Conservation (phyloP, 2,888 invertebrate genomes). For the Meiosimyza platycephala region DNA sequence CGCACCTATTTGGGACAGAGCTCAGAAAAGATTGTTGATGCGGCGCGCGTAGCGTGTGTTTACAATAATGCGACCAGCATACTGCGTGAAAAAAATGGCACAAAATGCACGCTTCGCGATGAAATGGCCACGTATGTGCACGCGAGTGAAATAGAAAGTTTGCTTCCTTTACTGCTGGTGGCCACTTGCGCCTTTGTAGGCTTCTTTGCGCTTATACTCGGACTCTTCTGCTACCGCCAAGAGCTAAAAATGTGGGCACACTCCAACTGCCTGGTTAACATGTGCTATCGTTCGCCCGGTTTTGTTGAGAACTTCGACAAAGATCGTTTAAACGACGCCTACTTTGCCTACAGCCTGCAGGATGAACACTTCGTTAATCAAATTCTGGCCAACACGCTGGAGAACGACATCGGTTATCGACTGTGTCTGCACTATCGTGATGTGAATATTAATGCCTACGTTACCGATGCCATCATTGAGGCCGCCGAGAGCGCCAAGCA, state of each 20-base stretch:
- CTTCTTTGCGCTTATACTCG: slow-evolving; percentile 81
- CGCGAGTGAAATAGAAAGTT: slow-evolving; percentile 76
- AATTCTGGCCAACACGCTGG: slow-evolving; percentile 87
- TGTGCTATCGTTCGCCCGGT: slow-evolving; percentile 85
- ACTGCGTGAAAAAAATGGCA: slow-evolving; percentile 82
- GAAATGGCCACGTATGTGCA: slow-evolving; percentile 80
- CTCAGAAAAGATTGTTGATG: slow-evolving; percentile 84
- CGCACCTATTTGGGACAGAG: slow-evolving; percentile 84
- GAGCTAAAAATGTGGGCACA: slow-evolving; percentile 88
- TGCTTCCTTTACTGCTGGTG: slow-evolving; percentile 81
- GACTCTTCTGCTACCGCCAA: slow-evolving; percentile 83
- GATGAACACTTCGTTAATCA: slow-evolving; percentile 93
- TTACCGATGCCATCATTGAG: slow-evolving; percentile 92
- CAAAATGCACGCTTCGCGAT: slow-evolving; percentile 79
- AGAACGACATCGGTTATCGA: slow-evolving; percentile 85
- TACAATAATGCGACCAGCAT: slow-evolving; percentile 79
- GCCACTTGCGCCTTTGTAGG: slow-evolving; percentile 82
- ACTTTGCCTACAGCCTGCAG: slow-evolving; percentile 93
- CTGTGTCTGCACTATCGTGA: slow-evolving; percentile 93
- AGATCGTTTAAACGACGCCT: slow-evolving; percentile 87
- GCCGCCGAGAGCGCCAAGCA: slow-evolving; percentile 91
- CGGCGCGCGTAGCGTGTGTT: slow-evolving; percentile 79
- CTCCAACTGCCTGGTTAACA: slow-evolving; percentile 84
- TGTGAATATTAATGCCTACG: slow-evolving; percentile 87
- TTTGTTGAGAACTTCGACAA: slow-evolving; percentile 76